A percentile compares a stretch with the other conserved stretches of the same genome.
Conservation (phyloP, 1,140 invertebrate species). For the Neodiprion fabricii region DNA sequence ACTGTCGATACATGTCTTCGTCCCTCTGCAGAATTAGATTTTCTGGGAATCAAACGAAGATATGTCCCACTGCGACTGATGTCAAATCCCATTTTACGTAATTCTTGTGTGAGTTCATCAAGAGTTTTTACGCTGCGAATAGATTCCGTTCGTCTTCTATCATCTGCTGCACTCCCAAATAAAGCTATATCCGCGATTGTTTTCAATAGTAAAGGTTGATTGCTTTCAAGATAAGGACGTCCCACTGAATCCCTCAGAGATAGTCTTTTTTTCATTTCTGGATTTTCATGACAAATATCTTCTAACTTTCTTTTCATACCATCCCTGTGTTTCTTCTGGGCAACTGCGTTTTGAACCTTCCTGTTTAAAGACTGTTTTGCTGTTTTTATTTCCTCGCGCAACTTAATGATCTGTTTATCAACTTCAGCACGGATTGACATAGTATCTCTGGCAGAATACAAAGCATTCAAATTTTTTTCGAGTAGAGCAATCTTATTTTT, state of each 20-base stretch:
- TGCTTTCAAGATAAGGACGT: slow-evolving; percentile 26
- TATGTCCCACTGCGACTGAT: slow-evolving; percentile 27
- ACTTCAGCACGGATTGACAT: too few species aligned
- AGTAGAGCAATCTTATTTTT: too few species aligned
- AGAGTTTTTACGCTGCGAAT: slow-evolving; percentile 23
- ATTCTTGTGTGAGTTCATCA: slow-evolving; percentile 17
- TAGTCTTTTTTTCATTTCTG: slow-evolving; percentile 9
- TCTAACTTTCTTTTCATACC: slow-evolving; percentile 10
- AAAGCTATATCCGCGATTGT: slow-evolving; percentile 20
- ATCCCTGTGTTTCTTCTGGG: slow-evolving; percentile 1
- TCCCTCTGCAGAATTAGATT: slow-evolving; percentile 36
- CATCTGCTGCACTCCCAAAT: slow-evolving; percentile 11
- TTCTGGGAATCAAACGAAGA: slow-evolving; percentile 37
- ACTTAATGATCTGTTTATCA: too few species aligned
- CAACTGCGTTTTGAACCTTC: too few species aligned
- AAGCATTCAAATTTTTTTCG: too few species aligned
- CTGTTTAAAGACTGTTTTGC: too few species aligned
- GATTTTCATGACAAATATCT: slow-evolving; percentile 1
- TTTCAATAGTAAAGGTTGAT: slow-evolving; percentile 30
- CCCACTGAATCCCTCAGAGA: slow-evolving; percentile 12
- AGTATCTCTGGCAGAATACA: too few species aligned
- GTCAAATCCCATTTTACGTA: too few species aligned
- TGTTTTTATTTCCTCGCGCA: too few species aligned
- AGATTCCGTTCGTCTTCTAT: slow-evolving; percentile 18
- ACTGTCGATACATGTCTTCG: slow-evolving; percentile 42